Conservation (phyloP, 2,888 invertebrate species). For the Pasiphila rectangulata region DNA sequence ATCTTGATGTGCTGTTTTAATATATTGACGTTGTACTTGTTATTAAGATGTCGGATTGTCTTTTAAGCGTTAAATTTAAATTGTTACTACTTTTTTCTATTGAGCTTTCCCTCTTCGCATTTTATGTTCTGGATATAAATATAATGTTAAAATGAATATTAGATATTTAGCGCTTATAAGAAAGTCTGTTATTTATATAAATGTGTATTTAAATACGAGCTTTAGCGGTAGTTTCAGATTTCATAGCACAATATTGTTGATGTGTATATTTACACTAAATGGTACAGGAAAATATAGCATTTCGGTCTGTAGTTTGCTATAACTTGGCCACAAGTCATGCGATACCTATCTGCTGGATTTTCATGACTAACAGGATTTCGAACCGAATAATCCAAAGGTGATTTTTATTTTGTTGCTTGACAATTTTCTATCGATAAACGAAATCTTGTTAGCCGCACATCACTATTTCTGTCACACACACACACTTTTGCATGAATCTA, state of each 20-base stretch:
- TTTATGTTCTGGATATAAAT: background rate
- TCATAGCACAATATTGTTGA: constrained; percentile 15
- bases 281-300: constrained; percentile 12
- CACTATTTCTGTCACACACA: background rate
- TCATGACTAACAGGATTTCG: too few species aligned
- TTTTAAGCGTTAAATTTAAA: background rate
- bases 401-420: too few species aligned
- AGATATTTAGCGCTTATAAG: background rate
- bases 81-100: background rate
- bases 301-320: constrained; percentile 1
- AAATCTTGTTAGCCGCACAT: background rate
- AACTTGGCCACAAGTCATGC: background rate
- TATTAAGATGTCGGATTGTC: background rate
- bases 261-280: constrained; percentile 11
- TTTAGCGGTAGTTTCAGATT: constrained; percentile 13
- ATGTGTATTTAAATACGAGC: constrained; percentile 15
- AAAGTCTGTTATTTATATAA: constrained; percentile 1
- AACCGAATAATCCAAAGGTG: too few species aligned
- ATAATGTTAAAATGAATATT: background rate
- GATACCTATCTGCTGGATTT: too few species aligned
- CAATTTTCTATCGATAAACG: too few species aligned
- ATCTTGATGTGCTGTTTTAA: background rate
- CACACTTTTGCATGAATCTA: too few species aligned
- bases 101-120: background rate
- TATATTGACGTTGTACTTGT: constrained; percentile 6